Percentiles rank a stretch among this genome's conserved stretches.
These are phyloP conservation scores for Drosophila kokeensis DNA, from an alignment of 2,888 invertebrate genomes.

Conservation along the genomic window DNA sequence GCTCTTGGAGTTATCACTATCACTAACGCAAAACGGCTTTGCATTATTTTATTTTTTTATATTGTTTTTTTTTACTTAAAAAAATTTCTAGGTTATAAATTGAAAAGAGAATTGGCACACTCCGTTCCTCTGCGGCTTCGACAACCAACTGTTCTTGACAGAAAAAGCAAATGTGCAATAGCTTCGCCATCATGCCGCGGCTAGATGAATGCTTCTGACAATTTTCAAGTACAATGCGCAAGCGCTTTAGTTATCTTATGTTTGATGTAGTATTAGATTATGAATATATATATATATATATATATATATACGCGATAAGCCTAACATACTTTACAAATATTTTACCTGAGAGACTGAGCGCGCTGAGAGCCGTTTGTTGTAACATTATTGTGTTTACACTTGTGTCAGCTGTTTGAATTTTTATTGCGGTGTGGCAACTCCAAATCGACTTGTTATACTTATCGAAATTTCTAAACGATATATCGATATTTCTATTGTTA, in stretches of 20 bases:
- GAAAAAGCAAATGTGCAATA: constrained; percentile 21
- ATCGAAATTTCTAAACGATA: constrained; percentile 8
- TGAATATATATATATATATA: constrained; percentile 12
- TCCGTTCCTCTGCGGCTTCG: constrained; percentile 49
- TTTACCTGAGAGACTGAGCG: constrained; percentile 23
- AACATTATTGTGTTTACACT: constrained; percentile 21
- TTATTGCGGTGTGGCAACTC: constrained; percentile 28
- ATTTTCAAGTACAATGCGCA: constrained; percentile 44
- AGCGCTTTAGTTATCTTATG: constrained; percentile 33
- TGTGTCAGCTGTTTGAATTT: constrained; percentile 43
- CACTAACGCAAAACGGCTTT: neutral
- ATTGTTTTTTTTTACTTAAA: constrained; percentile 15
- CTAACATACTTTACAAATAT: constrained; percentile 39
- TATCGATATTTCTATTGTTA: constrained; percentile 17
- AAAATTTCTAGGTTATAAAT: constrained; percentile 26
- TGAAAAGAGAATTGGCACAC: constrained; percentile 30
- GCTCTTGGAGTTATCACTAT: neutral
- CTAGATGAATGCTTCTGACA: constrained; percentile 68
- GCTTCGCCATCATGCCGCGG: constrained; percentile 36
- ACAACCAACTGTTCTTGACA: constrained; percentile 42
- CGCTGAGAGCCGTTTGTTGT: constrained; percentile 1
- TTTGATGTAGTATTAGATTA: constrained; percentile 5
- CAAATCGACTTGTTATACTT: constrained; percentile 1
- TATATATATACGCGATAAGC: neutral
- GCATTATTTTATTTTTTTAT: constrained; percentile 12